These are phyloP conservation scores for Pionites leucogaster DNA, from an alignment of 2,113 vertebrate genomes.

Conservation along the genomic window DNA sequence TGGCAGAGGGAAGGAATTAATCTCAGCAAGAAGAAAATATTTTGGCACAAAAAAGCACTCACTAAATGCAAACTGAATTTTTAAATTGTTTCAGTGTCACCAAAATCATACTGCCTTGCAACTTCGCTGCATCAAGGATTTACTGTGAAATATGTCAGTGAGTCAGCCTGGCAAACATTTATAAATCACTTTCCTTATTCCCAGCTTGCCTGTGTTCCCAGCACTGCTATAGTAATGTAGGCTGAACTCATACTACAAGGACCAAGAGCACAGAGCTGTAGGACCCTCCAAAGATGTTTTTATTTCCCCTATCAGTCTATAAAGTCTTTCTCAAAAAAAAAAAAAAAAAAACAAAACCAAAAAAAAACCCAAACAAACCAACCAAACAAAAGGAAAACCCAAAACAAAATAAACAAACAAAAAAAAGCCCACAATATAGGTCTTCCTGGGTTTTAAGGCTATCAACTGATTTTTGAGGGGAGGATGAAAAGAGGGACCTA, in stretches of 20 bases:
- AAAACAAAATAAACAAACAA: too few species aligned
- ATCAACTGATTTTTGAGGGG: rapidly evolving
- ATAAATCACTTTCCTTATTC: not conserved
- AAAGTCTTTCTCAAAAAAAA: not conserved
- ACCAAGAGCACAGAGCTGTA: not conserved
- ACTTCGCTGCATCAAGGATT: not conserved
- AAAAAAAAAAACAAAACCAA: too few species aligned
- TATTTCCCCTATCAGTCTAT: not conserved
- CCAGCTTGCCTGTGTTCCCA: not conserved
- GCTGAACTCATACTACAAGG: not conserved
- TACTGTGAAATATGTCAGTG: not conserved
- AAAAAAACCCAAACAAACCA: rapidly evolving
- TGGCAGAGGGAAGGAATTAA: not conserved
- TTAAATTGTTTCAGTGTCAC: not conserved
- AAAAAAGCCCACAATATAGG: not conserved
- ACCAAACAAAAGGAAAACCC: too few species aligned
- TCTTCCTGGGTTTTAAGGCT: not conserved
- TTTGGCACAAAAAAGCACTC: not conserved
- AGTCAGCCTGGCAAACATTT: not conserved
- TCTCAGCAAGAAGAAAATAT: not conserved
- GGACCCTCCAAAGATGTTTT: not conserved
- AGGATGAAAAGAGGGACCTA: not conserved
- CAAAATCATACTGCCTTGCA: not conserved
- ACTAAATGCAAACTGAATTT: not conserved
- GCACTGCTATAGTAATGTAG: rapidly evolving